Evolutionary conservation across 2,113 vertebrate species (phyloP).

Genomic region (Carassius gibelio): DNA sequence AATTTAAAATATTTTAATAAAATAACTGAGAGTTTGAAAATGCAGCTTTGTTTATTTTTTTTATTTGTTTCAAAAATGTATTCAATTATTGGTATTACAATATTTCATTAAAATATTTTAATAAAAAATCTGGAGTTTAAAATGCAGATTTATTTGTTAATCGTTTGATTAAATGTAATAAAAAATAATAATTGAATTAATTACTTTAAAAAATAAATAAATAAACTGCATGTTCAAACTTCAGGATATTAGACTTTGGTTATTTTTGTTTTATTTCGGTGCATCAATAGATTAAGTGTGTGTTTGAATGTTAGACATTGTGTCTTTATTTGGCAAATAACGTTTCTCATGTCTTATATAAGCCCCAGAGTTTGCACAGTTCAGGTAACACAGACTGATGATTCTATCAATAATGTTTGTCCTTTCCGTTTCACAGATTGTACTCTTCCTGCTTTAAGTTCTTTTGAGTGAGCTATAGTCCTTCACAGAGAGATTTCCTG

Average conservation of each 20-base stretch:
- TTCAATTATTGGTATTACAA: no score
- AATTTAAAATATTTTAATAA: no score
- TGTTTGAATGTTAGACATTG: background rate
- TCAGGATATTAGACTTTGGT: background rate
- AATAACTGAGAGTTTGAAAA: no score
- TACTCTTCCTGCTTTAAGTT: background rate
- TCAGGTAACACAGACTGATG: background rate
- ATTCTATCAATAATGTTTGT: conserved; percentile 4
- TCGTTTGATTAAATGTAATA: no score
- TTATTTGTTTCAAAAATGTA: no score
- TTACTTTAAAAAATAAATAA: no score
- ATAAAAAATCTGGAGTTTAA: no score
- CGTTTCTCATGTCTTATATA: background rate
- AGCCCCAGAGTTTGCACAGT: background rate
- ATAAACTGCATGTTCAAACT: no score
- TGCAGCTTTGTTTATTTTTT: no score
- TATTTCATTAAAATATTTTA: no score
- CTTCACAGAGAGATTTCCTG: conserved; percentile 17
- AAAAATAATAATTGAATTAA: no score
- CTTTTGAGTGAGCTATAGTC: background rate
- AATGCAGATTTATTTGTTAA: no score
- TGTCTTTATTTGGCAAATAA: background rate
- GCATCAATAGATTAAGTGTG: background rate
- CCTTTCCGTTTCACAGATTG: background rate
- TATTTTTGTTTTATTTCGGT: background rate